Evolutionary conservation across 2,888 invertebrate species (phyloP).

Genomic region (Lycocerus yunnanus): DNA sequence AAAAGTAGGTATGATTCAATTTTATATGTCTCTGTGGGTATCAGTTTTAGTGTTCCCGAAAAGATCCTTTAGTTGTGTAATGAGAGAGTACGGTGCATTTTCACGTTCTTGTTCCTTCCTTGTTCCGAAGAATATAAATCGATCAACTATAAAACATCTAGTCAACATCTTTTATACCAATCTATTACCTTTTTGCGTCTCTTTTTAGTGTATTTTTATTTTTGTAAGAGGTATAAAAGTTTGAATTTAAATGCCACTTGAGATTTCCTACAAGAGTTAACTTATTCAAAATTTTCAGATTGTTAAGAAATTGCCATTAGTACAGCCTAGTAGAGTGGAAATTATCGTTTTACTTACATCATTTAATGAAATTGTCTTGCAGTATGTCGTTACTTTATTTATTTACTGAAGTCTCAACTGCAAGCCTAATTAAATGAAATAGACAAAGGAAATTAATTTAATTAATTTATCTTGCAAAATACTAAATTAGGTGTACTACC

Average conservation of each 20-base stretch:
- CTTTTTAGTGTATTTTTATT: neutral
- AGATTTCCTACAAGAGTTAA: neutral
- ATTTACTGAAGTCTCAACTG: neutral
- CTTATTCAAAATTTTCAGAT: neutral
- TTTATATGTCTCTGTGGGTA: neutral
- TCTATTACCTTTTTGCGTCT: neutral
- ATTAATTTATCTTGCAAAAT: neutral
- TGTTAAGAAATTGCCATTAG: neutral
- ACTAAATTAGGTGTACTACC: neutral
- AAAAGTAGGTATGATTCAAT: neutral
- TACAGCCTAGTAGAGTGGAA: neutral
- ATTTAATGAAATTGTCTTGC: neutral
- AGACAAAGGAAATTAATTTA: neutral
- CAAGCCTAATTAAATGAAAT: neutral
- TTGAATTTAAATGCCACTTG: neutral
- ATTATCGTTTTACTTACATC: neutral
- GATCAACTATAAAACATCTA: neutral
- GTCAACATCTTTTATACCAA: neutral
- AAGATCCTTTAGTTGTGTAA: neutral
- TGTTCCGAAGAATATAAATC: neutral
- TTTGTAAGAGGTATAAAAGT: neutral
- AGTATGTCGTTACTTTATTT: neutral
- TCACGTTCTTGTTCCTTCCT: neutral
- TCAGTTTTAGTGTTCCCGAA: neutral
- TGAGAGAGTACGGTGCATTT: neutral